Base-by-base conservation (phyloP, 2,113 vertebrate genomes). In the Cyanoramphus novaezelandiae region DNA sequence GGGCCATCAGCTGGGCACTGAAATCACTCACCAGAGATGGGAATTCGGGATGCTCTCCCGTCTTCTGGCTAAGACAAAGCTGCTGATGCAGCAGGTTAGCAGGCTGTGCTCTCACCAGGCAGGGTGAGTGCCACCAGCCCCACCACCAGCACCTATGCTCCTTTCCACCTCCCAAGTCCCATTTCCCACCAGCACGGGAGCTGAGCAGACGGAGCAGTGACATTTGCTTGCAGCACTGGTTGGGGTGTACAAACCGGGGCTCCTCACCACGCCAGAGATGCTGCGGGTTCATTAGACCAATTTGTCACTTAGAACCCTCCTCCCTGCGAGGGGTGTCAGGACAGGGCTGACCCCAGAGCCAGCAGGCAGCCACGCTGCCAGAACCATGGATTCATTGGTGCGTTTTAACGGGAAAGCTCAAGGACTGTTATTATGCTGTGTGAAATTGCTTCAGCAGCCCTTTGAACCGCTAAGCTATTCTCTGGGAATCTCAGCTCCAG, bases 281-380 rank as follows among this genome's bases (percentile, higher is more conserved):
- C 64, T 13, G 8, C 0, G 4, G 27, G 78, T 35, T 92, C 92
- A 9, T 60, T 7, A 21, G 52, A 49, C 39, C 52, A 19, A 27
- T 86, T 46, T 9, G 7, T 20, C 39, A 2, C n/a, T 50, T 10
- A 3, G 47, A 24, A 5, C 63, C 20, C 5, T 79, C 10, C 10
- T 33, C 15, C 0, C 9, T 0, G 5, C 1, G 1, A 49, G 2
- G 53, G 60, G 64, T 33, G 88, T 35, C 37, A 2, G 60, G 57
- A 37, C 25, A 37, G 82, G 70, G 72, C 28, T 12, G 29, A 5
- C 35, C 84, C 52, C 43, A 0, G 4, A 14, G 55, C 49, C 60
- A 18, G 14, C 35, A 3, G 49, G 62, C 75, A 29, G n/a, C 86
- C 43, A 4, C 1, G 1, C 76, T 18, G 20, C 28, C 4, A 52